Conservation (phyloP, 2,797 vertebrate species). For the Phoebastria nigripes region DNA sequence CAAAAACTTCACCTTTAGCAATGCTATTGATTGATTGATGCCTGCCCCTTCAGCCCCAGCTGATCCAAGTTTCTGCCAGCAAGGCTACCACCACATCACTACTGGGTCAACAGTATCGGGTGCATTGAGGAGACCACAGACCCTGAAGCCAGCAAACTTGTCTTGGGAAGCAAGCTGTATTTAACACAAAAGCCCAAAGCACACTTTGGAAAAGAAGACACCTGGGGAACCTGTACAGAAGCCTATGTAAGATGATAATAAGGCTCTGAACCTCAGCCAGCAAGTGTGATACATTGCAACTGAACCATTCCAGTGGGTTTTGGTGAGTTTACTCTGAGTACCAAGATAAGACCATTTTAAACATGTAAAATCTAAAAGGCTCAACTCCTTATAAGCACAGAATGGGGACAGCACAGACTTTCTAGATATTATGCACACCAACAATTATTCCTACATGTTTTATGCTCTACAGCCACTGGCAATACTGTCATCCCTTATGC, state of each 20-base stretch:
- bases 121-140: neutral
- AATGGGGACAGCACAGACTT: neutral
- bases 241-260: neutral
- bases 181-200: neutral
- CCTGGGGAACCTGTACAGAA: neutral
- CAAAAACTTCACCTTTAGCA: neutral
- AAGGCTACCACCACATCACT: neutral
- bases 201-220: neutral
- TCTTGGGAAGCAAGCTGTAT: neutral
- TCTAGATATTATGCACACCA: neutral
- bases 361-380: neutral
- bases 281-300: neutral
- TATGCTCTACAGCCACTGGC: neutral
- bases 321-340: neutral
- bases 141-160: neutral
- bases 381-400: neutral
- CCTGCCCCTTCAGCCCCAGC: neutral
- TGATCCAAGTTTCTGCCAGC: neutral
- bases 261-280: neutral
- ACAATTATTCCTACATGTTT: neutral
- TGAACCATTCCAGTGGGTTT: neutral
- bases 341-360: neutral
- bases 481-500: neutral
- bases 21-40: neutral
- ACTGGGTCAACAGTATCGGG: neutral